Evolutionary conservation across 2,113 vertebrate species (phyloP), one percentile per base, ranked within the genome.

Genomic region (Porphyrio hochstetteri): DNA sequence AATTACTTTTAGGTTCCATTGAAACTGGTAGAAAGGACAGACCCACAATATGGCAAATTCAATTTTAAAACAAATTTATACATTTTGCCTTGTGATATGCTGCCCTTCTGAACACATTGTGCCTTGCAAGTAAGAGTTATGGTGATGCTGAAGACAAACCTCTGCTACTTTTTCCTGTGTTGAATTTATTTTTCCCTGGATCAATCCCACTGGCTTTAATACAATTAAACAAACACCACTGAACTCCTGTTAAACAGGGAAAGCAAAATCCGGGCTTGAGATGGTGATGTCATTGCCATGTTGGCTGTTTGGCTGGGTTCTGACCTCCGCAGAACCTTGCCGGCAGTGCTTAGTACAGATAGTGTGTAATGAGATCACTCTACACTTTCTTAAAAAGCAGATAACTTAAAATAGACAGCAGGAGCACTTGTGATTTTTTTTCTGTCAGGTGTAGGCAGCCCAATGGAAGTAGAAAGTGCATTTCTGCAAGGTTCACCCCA

Each of bases 301-400:
- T 56, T 90, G 64, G 18, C 82, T 55, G 35, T 83, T 74, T 86
- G 55, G 44, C 60, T 57, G 82, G 64, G 56, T 90, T 63, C 76
- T 93, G 91, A 88, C 89, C 72, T 94, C 69, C 91, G 56, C 2
- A 4, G 76, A 75, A 64, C 60, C 80, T 79, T 81, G 25, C 77
- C 77, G 72, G 40, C 60, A 63, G 20, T 52, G 56, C 82, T 94
- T 93, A 86, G 67, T 78, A 36, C 64, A 92, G 69, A 75, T 94
- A 90, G 86, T n/a, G 83, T 11, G 7, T 86, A 81, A 86, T 88
- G 77, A 88, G 80, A 92, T 88, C 35, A 74, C 53, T 71, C 15
- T 86, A 84, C 87, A 24, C 85, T 93, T 93, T 82, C 48, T 94
- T 56, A 50, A 91, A 88, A 92, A 75, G 82, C 69, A 88, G 35